Percentiles rank a stretch among this genome's conserved stretches.
Conservation (phyloP, 1,140 invertebrate genomes). For the Hermatobates lingyangjiaoensis region DNA sequence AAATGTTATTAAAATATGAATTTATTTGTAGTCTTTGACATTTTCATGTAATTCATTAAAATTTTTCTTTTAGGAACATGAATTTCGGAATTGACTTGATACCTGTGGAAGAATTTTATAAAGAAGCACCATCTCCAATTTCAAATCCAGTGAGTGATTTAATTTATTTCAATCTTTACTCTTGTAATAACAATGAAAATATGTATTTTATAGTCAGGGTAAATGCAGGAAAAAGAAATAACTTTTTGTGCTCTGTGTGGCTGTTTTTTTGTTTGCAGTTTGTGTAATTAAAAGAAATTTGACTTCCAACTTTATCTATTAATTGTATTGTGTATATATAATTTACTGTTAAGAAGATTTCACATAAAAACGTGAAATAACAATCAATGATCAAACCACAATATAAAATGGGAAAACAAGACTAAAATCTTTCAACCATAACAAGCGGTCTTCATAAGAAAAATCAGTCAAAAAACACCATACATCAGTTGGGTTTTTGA, state of each 20-base stretch:
- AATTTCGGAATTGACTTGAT: conserved; percentile 85
- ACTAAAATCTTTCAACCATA: too few relatives aligned
- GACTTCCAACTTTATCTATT: neutral
- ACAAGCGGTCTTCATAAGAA: too few relatives aligned
- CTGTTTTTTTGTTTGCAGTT: neutral
- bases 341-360: too few relatives aligned
- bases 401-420: too few relatives aligned
- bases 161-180: conserved; percentile 17
- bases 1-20: too few relatives aligned
- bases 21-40: conserved; percentile 2
- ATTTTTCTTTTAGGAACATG: conserved; percentile 47
- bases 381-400: too few relatives aligned
- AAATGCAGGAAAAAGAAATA: neutral
- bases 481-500: too few relatives aligned
- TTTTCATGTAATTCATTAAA: neutral
- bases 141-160: conserved; percentile 39
- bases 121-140: conserved; percentile 53
- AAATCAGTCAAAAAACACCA: too few relatives aligned
- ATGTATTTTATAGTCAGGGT: neutral
- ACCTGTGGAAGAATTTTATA: conserved; percentile 64
- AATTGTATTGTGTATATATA: neutral
- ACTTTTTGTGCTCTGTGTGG: neutral
- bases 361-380: too few relatives aligned
- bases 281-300: neutral
- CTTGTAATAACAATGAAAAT: neutral